phyloP scores from a whole-genome alignment of 2,113 vertebrate species.

The Anarrhichthys ocellatus region DNA sequence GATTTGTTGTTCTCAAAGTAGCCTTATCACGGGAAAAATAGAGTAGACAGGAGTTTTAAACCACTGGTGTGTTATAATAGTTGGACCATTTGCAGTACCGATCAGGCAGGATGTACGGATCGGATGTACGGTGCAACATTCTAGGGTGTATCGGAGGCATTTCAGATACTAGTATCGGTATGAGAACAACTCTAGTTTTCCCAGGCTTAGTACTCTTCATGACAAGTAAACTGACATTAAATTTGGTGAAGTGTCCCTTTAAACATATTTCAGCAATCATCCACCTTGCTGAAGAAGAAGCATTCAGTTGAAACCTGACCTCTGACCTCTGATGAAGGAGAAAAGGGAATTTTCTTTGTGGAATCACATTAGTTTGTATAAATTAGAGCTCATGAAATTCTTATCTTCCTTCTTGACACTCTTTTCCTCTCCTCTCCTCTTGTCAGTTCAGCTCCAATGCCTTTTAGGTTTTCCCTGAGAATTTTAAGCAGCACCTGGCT shows the following conservation, averaged over 20 bases:
- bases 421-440: conserved; percentile 13
- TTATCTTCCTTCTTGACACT: neutral
- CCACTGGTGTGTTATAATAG: neutral
- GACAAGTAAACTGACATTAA: neutral
- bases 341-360: neutral
- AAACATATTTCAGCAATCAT: neutral
- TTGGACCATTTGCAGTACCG: neutral
- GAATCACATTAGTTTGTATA: conserved; percentile 6
- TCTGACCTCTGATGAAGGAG: neutral
- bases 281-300: neutral
- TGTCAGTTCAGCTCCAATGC: conserved; percentile 62
- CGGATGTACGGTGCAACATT: too few relatives aligned
- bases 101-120: neutral
- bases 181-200: neutral
- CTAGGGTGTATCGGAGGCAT: too few relatives aligned
- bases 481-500: conserved; percentile 43
- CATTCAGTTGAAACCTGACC: neutral
- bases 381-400: conserved; percentile 20
- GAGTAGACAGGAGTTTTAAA: neutral
- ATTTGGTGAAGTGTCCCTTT: neutral
- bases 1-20: too few relatives aligned
- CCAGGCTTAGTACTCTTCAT: neutral
- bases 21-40: neutral
- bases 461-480: conserved; percentile 49
- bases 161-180: too few relatives aligned